Percentiles rank a stretch among this genome's conserved stretches.
Evolutionary conservation across 1,140 invertebrate species (phyloP).

Genomic region (Thaumatotibia leucotreta): DNA sequence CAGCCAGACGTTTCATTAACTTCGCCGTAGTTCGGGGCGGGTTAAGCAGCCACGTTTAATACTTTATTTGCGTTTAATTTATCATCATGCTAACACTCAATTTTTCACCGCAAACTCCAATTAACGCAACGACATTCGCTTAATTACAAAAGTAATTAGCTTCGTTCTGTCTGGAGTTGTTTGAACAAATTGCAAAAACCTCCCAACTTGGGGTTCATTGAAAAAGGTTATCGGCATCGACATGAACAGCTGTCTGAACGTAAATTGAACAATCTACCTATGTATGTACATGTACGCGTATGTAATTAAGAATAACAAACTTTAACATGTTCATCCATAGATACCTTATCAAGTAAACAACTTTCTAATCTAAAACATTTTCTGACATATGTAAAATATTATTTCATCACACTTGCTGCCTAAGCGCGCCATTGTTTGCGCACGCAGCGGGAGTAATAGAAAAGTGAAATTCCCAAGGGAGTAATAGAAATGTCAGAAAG

Average conservation of each 20-base stretch:
- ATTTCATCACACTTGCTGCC: too few species aligned
- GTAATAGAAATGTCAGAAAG: too few species aligned
- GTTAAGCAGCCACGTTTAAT: conserved; percentile 14
- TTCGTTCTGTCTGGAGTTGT: conserved; percentile 39
- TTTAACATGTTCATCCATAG: too few species aligned
- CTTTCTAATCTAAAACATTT: too few species aligned
- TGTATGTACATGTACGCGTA: not conserved
- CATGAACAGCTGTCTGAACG: not conserved
- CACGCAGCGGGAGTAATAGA: too few species aligned
- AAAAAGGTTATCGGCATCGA: conserved; percentile 11
- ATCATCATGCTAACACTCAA: conserved; percentile 45
- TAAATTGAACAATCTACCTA: not conserved
- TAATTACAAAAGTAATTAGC: conserved; percentile 54
- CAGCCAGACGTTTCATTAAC: not conserved
- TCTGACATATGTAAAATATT: too few species aligned
- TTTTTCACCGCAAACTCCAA: conserved; percentile 47
- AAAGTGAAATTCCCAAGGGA: too few species aligned
- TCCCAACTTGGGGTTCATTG: conserved; percentile 5
- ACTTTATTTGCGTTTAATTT: conserved; percentile 43
- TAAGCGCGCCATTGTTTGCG: too few species aligned
- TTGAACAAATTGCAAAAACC: conserved; percentile 24
- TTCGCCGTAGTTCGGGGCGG: not conserved
- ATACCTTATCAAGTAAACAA: too few species aligned
- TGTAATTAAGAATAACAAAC: not conserved
- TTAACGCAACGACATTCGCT: conserved; percentile 46